Evolutionary conservation across 2,797 vertebrate species (phyloP).

Genomic region (Allobates femoralis): DNA sequence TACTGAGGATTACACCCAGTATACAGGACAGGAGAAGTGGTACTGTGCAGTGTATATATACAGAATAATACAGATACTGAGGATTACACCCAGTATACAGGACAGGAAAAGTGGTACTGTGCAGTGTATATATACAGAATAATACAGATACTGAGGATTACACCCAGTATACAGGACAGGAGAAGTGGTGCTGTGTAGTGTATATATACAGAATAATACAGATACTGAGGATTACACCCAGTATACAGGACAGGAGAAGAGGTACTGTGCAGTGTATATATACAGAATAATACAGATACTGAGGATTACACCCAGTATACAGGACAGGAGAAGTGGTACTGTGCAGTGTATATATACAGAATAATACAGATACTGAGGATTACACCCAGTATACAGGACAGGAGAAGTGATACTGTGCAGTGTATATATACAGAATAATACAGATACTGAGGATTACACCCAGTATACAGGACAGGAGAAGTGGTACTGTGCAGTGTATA

Average conservation of each 20-base stretch:
- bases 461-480: not conserved
- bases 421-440: not conserved
- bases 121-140: not conserved
- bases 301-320: not conserved
- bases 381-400: too few species aligned
- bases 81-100: too few species aligned
- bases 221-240: too few species aligned
- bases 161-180: too few species aligned
- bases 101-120: too few species aligned
- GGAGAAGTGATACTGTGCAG: too few species aligned
- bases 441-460: not conserved
- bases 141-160: not conserved
- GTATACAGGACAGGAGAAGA: not conserved
- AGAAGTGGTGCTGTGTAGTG: not conserved
- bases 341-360: not conserved
- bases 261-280: conserved; percentile 12
- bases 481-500: not conserved
- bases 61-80: not conserved
- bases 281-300: not conserved
- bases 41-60: not conserved
- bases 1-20: not conserved
- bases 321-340: not conserved
- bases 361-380: not conserved
- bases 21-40: not conserved
- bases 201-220: not conserved